Percentiles rank a stretch among this genome's conserved stretches.
These are phyloP conservation scores for Trichechus manatus DNA, from an alignment of 2,113 vertebrate species.

Conservation along the genomic window DNA sequence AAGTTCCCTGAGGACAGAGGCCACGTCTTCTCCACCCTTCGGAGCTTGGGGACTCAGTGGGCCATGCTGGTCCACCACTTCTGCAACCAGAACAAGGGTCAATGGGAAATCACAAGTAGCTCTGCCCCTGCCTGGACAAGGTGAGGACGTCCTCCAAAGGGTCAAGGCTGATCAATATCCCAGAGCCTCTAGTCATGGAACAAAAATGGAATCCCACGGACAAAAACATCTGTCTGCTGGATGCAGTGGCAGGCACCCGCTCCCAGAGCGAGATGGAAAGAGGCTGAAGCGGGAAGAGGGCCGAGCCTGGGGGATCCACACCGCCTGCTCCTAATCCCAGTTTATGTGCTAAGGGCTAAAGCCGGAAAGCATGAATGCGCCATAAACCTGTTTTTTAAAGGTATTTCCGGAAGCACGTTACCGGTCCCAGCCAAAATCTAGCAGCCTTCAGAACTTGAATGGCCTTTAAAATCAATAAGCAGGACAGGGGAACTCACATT, in stretches of 20 bases:
- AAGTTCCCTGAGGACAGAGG: background rate
- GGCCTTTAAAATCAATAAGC: background rate
- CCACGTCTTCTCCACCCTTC: background rate
- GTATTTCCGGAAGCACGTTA: background rate
- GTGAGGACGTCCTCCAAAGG: background rate
- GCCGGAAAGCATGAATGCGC: background rate
- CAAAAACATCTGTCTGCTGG: background rate
- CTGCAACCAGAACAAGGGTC: background rate
- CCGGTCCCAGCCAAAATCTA: background rate
- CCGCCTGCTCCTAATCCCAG: background rate
- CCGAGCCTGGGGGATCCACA: background rate
- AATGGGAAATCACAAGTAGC: background rate
- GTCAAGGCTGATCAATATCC: background rate
- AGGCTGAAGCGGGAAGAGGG: background rate
- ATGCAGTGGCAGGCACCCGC: background rate
- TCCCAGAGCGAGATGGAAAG: background rate
- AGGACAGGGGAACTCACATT: background rate
- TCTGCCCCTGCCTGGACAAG: background rate
- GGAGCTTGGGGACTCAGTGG: background rate
- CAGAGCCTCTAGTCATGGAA: background rate
- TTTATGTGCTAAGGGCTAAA: background rate
- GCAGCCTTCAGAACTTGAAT: background rate
- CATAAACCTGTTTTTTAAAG: background rate
- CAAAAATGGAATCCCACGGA: background rate
- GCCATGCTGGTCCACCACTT: background rate